A percentile compares a stretch with the other conserved stretches of the same genome.
These are phyloP conservation scores for Pseudopodoces humilis DNA, from an alignment of 2,113 vertebrate genomes.

Conservation along the genomic window DNA sequence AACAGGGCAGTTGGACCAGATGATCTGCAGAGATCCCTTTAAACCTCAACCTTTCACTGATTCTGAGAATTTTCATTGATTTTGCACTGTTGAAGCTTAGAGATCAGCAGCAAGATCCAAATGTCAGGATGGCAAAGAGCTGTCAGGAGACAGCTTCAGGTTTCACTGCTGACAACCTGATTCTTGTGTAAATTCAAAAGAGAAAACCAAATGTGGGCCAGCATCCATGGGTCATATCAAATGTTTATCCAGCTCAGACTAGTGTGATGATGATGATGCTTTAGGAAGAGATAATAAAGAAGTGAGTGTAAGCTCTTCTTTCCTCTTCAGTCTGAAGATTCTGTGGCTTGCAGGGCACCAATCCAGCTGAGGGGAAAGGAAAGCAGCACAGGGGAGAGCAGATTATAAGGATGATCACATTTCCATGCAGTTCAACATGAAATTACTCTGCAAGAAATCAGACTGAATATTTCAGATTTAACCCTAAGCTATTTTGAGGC, in stretches of 20 bases:
- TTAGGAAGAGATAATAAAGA: neutral
- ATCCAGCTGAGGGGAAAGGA: neutral
- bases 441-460: neutral
- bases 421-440: neutral
- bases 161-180: neutral
- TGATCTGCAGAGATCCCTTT: neutral
- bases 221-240: neutral
- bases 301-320: neutral
- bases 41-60: neutral
- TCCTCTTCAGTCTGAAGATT: neutral
- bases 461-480: neutral
- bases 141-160: neutral
- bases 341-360: neutral
- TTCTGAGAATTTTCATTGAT: neutral
- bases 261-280: neutral
- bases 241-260: neutral
- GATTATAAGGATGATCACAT: neutral
- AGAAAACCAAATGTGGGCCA: neutral
- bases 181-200: neutral
- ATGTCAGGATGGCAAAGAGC: neutral
- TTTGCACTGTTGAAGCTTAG: neutral
- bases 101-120: neutral
- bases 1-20: neutral
- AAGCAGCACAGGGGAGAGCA: neutral
- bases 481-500: neutral